Evolutionary conservation across 2,888 invertebrate genomes (phyloP).

Genomic region (Allolobophora icterica): DNA sequence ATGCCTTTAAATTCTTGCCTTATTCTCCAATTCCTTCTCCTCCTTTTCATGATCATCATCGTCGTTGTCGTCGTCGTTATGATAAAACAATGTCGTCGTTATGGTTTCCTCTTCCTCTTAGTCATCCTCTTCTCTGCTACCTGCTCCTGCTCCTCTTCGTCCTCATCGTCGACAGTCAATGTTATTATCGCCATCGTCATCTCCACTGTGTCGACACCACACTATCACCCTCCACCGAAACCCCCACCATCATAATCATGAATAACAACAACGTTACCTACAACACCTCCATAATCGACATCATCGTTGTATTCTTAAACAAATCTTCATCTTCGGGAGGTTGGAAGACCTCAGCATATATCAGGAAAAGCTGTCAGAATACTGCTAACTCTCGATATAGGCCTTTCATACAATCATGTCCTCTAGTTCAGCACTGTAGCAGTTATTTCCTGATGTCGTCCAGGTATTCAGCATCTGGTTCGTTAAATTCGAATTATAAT

Average conservation of each 20-base stretch:
- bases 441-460: not conserved
- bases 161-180: too few relatives aligned
- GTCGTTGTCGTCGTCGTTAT: too few relatives aligned
- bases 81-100: not conserved
- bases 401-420: not conserved
- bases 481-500: not conserved
- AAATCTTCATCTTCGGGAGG: too few relatives aligned
- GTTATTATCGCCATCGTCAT: too few relatives aligned
- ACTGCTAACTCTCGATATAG: too few relatives aligned
- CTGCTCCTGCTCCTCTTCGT: too few relatives aligned
- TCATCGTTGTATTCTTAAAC: not conserved
- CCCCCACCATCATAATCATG: too few relatives aligned
- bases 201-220: too few relatives aligned
- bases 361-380: too few relatives aligned
- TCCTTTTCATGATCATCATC: not conserved
- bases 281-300: not conserved
- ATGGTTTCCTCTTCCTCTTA: not conserved
- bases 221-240: too few relatives aligned
- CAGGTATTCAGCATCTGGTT: not conserved
- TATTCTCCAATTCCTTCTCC: not conserved
- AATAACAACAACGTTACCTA: not conserved
- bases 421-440: not conserved
- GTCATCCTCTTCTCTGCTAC: too few relatives aligned
- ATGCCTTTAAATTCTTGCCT: not conserved
- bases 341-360: too few relatives aligned